Evolutionary conservation across 2,888 invertebrate species (phyloP).

Genomic region (Limnephilus marmoratus): DNA sequence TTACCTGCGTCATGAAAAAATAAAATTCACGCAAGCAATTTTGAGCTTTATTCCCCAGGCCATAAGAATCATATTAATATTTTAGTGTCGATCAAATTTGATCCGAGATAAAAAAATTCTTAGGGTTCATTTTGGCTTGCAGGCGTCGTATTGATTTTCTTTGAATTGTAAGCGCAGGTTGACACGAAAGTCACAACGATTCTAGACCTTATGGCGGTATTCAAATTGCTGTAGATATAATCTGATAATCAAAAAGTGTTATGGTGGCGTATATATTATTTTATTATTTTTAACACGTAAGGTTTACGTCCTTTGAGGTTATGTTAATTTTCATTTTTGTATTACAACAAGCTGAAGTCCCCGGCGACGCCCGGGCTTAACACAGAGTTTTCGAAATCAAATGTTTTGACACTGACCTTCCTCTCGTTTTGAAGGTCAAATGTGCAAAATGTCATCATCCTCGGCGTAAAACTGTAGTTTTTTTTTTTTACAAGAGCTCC

Average conservation of each 20-base stretch:
- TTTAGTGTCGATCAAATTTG: background rate
- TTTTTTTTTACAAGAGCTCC: too few relatives aligned
- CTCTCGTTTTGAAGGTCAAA: too few relatives aligned
- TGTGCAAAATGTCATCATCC: too few relatives aligned
- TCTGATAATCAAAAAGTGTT: background rate
- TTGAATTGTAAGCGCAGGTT: conserved; percentile 2
- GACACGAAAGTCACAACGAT: conserved; percentile 2
- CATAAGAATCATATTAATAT: background rate
- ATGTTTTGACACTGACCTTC: too few relatives aligned
- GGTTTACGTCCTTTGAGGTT: background rate
- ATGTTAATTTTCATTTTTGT: background rate
- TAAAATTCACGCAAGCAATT: background rate
- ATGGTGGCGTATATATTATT: background rate
- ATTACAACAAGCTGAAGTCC: background rate
- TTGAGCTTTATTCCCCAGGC: background rate
- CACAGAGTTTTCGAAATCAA: too few relatives aligned
- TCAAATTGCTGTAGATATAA: background rate
- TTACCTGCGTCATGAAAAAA: background rate
- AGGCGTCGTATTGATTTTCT: background rate
- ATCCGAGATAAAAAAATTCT: background rate
- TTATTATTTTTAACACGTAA: background rate
- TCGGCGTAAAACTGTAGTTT: too few relatives aligned
- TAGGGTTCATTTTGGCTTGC: background rate
- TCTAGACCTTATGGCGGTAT: background rate
- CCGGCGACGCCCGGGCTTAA: too few relatives aligned